A percentile compares a stretch with the other conserved stretches of the same genome.
Evolutionary conservation across 1,140 invertebrate genomes (phyloP).

Genomic region (Apolygus lucorum): DNA sequence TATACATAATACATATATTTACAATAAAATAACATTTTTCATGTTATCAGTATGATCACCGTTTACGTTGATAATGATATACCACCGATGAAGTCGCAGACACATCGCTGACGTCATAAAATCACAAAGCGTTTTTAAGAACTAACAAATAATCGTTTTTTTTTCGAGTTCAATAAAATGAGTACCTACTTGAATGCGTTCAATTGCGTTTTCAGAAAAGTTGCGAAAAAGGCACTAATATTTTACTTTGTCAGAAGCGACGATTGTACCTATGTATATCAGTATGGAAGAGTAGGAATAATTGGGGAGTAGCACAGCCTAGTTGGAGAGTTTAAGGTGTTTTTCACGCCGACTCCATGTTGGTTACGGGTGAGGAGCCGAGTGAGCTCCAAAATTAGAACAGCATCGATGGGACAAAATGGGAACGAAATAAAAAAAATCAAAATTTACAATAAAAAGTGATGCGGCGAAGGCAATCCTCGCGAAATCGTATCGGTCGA

Average conservation of each 20-base stretch:
- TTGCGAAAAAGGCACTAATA: neutral
- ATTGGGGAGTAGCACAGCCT: neutral
- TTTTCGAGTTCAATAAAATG: too few species aligned
- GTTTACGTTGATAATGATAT: conserved; percentile 1
- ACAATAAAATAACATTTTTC: conserved; percentile 13
- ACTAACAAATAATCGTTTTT: conserved; percentile 15
- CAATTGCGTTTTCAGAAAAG: neutral
- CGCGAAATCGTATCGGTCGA: too few species aligned
- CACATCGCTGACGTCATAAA: neutral
- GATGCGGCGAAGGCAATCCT: too few species aligned
- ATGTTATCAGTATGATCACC: neutral
- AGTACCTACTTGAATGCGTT: too few species aligned
- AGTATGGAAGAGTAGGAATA: neutral
- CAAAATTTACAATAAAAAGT: neutral
- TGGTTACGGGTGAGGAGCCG: neutral
- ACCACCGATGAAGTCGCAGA: neutral
- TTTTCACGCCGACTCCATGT: neutral
- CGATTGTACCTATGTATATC: neutral
- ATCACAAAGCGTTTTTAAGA: conserved; percentile 4
- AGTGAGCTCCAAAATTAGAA: neutral
- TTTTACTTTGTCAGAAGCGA: neutral
- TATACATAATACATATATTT: conserved; percentile 26
- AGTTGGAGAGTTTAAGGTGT: neutral
- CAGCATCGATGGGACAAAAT: neutral
- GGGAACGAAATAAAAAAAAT: neutral